Evolutionary conservation across 2,797 vertebrate species (phyloP).

Genomic region (Pseudotriccus pelzelni): DNA sequence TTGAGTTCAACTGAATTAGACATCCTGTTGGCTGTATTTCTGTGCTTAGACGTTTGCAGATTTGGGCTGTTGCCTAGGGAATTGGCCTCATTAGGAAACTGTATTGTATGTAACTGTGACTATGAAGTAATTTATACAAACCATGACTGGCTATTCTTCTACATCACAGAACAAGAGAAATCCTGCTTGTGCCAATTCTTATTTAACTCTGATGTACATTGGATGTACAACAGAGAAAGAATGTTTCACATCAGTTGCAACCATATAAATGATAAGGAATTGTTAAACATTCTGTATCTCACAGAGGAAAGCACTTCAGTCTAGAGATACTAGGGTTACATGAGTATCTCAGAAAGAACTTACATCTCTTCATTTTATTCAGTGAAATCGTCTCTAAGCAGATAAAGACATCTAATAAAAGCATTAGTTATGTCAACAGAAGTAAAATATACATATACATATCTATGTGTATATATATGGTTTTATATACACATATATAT

Average conservation of each 20-base stretch:
- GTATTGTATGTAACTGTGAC: conserved; percentile 1
- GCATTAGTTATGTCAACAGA: background rate
- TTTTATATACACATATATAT: background rate
- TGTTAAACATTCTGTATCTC: background rate
- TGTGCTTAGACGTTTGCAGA: conserved; percentile 24
- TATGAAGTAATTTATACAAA: conserved; percentile 30
- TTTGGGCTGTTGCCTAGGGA: conserved; percentile 58
- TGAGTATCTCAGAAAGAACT: background rate
- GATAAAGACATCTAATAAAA: conserved; percentile 22
- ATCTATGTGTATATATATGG: background rate
- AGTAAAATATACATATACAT: background rate
- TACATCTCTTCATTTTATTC: background rate
- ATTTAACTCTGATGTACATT: background rate
- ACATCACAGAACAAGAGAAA: background rate
- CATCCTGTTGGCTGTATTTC: conserved; percentile 34
- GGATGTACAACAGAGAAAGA: background rate
- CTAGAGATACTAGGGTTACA: background rate
- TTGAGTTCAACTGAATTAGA: conserved; percentile 22
- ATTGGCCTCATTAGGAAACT: conserved; percentile 53
- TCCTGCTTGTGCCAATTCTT: background rate
- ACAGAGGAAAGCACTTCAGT: background rate
- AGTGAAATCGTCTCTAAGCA: background rate
- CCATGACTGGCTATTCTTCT: conserved; percentile 10
- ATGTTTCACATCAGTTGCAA: background rate
- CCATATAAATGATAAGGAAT: background rate